Evolutionary conservation across 2,888 invertebrate species (phyloP).

Genomic region (Hoplodrina ambigua): DNA sequence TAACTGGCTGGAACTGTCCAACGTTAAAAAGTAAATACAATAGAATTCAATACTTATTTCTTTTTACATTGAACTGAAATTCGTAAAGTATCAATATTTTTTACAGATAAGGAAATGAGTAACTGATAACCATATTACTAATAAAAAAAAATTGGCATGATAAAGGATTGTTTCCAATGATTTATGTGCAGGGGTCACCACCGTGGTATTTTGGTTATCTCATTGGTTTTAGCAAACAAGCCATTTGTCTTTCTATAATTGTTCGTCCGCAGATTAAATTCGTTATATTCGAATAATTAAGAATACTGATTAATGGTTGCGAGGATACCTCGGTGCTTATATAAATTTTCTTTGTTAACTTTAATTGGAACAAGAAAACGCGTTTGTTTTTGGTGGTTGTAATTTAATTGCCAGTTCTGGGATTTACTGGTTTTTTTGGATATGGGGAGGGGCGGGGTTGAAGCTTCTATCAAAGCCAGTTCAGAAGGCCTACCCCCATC

Average conservation of each 20-base stretch:
- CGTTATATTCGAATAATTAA: conserved; percentile 64
- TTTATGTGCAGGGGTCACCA: conserved; percentile 49
- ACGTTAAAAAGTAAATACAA: background rate
- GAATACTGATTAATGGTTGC: conserved; percentile 66
- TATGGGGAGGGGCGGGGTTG: no score
- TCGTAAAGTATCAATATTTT: background rate
- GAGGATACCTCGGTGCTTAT: conserved; percentile 49
- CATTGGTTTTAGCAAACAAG: conserved; percentile 64
- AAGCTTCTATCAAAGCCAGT: no score
- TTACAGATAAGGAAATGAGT: background rate
- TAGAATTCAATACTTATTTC: background rate
- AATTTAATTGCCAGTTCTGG: background rate
- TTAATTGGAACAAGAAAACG: conserved; percentile 54
- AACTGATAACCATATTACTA: background rate
- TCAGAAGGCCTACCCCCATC: no score
- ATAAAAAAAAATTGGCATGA: conserved; percentile 14
- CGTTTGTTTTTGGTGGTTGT: conserved; percentile 22
- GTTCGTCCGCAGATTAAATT: conserved; percentile 68
- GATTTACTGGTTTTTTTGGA: no score
- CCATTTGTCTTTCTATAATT: conserved; percentile 68
- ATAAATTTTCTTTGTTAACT: conserved; percentile 58
- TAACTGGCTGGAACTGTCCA: background rate
- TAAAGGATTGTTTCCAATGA: conserved; percentile 34
- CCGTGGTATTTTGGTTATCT: conserved; percentile 48
- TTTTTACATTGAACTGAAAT: background rate